These are phyloP conservation scores for Antrozous pallidus DNA, from an alignment of 2,797 vertebrate species.

Conservation along the genomic window DNA sequence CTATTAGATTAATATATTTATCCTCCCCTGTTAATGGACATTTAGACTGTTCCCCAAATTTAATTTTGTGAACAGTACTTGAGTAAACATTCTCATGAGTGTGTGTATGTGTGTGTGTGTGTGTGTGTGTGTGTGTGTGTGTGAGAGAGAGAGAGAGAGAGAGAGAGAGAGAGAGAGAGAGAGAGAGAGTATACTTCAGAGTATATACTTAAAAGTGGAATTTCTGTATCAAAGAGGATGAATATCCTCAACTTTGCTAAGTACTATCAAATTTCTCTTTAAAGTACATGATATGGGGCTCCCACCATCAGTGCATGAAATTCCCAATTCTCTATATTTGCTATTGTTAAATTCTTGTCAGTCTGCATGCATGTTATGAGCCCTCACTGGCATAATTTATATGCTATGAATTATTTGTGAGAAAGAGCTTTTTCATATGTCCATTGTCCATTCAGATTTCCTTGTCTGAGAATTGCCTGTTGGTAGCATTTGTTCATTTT, in stretches of 20 bases:
- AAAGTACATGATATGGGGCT: background rate
- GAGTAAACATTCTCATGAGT: background rate
- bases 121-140: too few species aligned
- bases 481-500: background rate
- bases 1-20: background rate
- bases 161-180: too few species aligned
- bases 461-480: background rate
- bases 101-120: background rate
- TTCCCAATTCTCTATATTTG: slow-evolving; percentile 7
- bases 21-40: background rate
- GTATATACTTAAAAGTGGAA: background rate
- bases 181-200: background rate
- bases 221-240: background rate
- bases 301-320: background rate
- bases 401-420: background rate
- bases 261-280: background rate
- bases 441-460: background rate
- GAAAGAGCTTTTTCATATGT: background rate
- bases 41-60: slow-evolving; percentile 4
- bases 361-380: background rate
- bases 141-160: too few species aligned
- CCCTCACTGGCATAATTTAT: background rate
- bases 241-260: background rate
- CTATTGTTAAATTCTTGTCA: background rate
- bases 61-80: background rate